Conservation (phyloP, 2,888 invertebrate species). For the Teleiodes luculella region DNA sequence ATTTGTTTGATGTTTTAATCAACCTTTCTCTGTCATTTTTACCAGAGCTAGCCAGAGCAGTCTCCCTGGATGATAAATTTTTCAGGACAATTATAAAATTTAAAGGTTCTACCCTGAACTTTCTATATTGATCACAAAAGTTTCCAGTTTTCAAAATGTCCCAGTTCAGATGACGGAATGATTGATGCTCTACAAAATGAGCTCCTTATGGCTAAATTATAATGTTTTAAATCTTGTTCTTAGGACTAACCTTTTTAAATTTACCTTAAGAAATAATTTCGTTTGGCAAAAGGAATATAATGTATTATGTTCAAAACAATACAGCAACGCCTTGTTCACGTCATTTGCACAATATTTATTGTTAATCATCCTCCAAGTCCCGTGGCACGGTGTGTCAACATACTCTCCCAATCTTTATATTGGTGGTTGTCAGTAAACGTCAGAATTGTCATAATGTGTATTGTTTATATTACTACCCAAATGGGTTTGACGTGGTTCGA, state of each 20-base stretch:
- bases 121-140: slow-evolving; percentile 8
- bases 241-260: background rate
- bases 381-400: background rate
- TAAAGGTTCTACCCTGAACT: slow-evolving; percentile 2
- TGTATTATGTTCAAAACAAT: background rate
- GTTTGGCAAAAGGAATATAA: background rate
- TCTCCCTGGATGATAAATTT: background rate
- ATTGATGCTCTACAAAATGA: slow-evolving; percentile 12
- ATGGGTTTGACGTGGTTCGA: slow-evolving; percentile 46
- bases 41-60: background rate
- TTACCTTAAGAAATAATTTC: background rate
- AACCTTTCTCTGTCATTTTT: slow-evolving; percentile 8
- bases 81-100: background rate
- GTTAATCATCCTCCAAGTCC: background rate
- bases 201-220: background rate
- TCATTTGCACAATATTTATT: background rate
- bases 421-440: slow-evolving; percentile 37
- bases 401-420: slow-evolving; percentile 30
- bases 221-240: background rate
- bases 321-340: background rate
- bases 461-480: slow-evolving; percentile 61
- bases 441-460: slow-evolving; percentile 42
- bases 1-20: slow-evolving; percentile 10
- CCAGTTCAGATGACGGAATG: slow-evolving; percentile 11
- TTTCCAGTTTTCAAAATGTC: slow-evolving; percentile 2